Conservation (phyloP, 2,113 vertebrate genomes). For the Lepus europaeus region DNA sequence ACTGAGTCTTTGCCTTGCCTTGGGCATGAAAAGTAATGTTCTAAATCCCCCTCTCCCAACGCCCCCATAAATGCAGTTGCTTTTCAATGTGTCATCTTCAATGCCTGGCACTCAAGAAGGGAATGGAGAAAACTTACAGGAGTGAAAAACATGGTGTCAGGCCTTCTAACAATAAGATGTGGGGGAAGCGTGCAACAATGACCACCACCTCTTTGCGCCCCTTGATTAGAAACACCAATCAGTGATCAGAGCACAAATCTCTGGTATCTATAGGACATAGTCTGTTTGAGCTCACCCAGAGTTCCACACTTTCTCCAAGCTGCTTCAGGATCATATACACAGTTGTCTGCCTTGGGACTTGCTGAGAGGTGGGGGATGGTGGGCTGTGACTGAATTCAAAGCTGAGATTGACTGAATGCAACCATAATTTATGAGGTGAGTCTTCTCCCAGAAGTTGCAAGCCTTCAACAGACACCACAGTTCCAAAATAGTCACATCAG, state of each 20-base stretch:
- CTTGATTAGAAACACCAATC: too few species aligned
- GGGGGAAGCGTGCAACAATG: neutral
- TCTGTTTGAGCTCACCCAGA: neutral
- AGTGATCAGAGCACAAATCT: neutral
- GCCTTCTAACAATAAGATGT: neutral
- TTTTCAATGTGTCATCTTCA: neutral
- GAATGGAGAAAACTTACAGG: neutral
- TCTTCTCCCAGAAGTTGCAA: neutral
- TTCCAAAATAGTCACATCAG: neutral
- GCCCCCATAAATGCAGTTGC: neutral
- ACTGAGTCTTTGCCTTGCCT: neutral
- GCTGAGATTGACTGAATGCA: neutral
- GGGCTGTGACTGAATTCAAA: neutral
- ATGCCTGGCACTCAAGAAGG: neutral
- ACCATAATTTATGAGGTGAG: neutral
- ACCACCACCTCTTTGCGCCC: neutral
- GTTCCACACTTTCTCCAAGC: neutral
- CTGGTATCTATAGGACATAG: neutral
- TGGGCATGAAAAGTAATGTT: neutral
- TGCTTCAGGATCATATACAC: too few species aligned
- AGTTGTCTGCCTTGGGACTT: neutral
- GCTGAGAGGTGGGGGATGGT: neutral
- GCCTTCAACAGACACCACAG: neutral
- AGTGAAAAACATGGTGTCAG: neutral
- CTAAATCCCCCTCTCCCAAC: neutral